phyloP scores from a whole-genome alignment of 2,888 invertebrate genomes.

The Ormyrus thymus region DNA sequence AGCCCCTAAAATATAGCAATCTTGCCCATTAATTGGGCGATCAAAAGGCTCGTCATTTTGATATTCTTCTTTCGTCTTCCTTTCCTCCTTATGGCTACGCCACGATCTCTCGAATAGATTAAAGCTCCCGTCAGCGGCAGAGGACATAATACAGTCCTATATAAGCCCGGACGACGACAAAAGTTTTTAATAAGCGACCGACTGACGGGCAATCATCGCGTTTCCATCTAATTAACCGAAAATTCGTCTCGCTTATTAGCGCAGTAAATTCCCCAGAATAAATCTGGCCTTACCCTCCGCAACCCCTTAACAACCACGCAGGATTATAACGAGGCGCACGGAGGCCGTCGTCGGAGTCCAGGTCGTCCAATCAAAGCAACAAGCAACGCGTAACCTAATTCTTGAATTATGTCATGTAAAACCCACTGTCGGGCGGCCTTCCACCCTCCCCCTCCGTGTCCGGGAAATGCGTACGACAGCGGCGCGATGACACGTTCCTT shows the following conservation, averaged over 20 bases:
- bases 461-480: background rate
- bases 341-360: background rate
- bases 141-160: background rate
- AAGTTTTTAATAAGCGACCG: constrained; percentile 18
- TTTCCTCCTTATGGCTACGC: too few species aligned
- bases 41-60: too few species aligned
- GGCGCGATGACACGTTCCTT: constrained; percentile 21
- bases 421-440: constrained; percentile 11
- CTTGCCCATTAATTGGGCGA: too few species aligned
- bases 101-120: background rate
- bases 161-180: background rate
- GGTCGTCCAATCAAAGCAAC: constrained; percentile 17
- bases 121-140: background rate
- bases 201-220: constrained; percentile 2
- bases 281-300: background rate
- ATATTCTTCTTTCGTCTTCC: too few species aligned
- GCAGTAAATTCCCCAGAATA: constrained; percentile 22
- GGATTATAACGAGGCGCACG: constrained; percentile 6
- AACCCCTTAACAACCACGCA: constrained; percentile 27
- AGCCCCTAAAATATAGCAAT: too few species aligned
- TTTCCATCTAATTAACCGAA: constrained; percentile 4
- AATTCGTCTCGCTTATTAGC: constrained; percentile 13
- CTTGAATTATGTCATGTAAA: constrained; percentile 46
- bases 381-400: constrained; percentile 41
- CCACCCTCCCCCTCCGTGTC: background rate